phyloP scores from a whole-genome alignment of 2,113 vertebrate genomes.

The Oryzias javanicus region DNA sequence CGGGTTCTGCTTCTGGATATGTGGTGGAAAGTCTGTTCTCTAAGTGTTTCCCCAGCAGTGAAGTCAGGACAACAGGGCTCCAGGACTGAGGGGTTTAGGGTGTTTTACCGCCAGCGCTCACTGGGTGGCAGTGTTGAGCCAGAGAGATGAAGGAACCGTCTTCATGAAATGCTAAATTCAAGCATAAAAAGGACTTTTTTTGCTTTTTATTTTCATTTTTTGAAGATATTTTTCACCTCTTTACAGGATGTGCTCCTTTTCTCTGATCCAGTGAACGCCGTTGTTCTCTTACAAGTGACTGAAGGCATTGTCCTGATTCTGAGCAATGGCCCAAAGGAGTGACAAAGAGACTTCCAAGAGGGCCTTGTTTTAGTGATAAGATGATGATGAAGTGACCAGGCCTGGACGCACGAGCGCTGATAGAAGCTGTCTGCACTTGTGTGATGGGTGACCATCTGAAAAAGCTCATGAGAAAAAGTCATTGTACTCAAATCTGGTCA shows the following conservation, averaged over 20 bases:
- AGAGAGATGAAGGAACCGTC: constrained; percentile 16
- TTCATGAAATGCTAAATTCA: background rate
- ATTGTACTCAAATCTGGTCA: background rate
- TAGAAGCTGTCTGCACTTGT: constrained; percentile 56
- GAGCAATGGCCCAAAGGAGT: constrained; percentile 50
- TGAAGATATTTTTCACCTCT: background rate
- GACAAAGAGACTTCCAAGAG: constrained; percentile 52
- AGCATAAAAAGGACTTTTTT: background rate
- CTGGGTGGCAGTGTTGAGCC: constrained; percentile 80
- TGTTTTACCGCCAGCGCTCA: constrained; percentile 19
- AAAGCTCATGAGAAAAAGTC: constrained; percentile 6
- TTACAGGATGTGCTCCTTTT: background rate
- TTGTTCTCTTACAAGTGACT: constrained; percentile 63
- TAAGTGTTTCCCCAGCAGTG: constrained; percentile 63
- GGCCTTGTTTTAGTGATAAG: constrained; percentile 62
- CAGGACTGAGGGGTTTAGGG: constrained; percentile 15
- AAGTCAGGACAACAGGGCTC: constrained; percentile 61
- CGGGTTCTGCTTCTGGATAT: constrained; percentile 20
- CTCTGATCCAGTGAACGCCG: constrained; percentile 48
- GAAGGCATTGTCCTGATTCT: constrained; percentile 57
- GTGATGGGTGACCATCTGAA: constrained; percentile 43
- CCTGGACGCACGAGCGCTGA: constrained; percentile 67
- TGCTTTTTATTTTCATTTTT: background rate
- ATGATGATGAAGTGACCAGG: constrained; percentile 58
- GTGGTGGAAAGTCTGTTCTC: constrained; percentile 59